Base-by-base conservation (phyloP, 2,888 invertebrate species). In the Drosophila neoperkinsi region DNA sequence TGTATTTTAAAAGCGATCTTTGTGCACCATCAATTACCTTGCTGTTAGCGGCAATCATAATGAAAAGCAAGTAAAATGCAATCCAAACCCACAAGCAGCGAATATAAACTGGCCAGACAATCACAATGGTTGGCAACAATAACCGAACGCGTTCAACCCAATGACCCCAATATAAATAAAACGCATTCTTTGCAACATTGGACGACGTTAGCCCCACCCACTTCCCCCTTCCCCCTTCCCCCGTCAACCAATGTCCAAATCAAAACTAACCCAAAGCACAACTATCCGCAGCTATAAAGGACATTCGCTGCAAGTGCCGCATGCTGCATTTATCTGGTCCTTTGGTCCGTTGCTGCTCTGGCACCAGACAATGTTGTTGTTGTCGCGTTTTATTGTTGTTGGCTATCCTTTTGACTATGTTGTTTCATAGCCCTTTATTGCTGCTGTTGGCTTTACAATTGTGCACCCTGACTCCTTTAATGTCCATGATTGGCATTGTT, bases 151-250 rank as follows among this genome's bases (percentile, higher is more conserved):
- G 77, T 72, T 81, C 88, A 74, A 71, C 83, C 78, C 79, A 71
- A 81, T 84, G 85, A 88, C 85, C 84, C 85, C 82, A 87, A 87
- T 88, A 84, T 74, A 84, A 88, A 88, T 82, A 85, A 88, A 88
- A 88, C 79, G 82, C 85, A 82, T 75, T 74, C 85, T 75, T 77
- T 73, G 79, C 71, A 71, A 71, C 82, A 79, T 68, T 70, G 34
- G 51, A 28, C n/a, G 25, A 58, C 33, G 33, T 46, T 10, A 10
- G 6, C 25, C 9, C 4, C 18, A 28, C 7, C 25, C 18, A 28
- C n/a, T 10, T 21, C n/a, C 6, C 13, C 11, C 21, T 3, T 21
- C 6, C n/a, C 9, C 30, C 4, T 3, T 21, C 6, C n/a, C 9
- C 30, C 4, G 11, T 33, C 16, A n/a, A 4, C 30, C 50, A 21